Evolutionary conservation across 1,140 invertebrate genomes (phyloP).

Genomic region (Solenopsis invicta): DNA sequence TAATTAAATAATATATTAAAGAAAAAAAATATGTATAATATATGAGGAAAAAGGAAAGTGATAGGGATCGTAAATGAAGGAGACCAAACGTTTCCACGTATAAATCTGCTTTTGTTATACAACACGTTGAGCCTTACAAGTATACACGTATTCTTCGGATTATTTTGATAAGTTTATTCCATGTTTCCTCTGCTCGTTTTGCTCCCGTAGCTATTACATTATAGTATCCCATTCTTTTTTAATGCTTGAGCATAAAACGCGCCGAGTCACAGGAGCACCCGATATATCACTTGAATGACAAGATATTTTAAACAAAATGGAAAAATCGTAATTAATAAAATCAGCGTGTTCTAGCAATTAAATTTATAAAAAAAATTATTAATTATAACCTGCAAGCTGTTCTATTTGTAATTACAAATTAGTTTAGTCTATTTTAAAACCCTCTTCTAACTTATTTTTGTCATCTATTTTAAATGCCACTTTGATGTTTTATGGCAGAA

Average conservation of each 20-base stretch:
- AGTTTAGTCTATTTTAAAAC: too few species aligned
- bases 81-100: constrained; percentile 75
- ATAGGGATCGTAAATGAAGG: constrained; percentile 62
- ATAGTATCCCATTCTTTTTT: constrained; percentile 11
- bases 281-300: constrained; percentile 28
- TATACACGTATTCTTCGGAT: constrained; percentile 82
- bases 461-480: background rate
- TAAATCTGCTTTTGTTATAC: constrained; percentile 86
- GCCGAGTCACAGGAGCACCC: constrained; percentile 35
- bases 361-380: background rate
- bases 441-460: background rate
- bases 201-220: background rate
- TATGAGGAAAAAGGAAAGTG: background rate
- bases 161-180: constrained; percentile 74
- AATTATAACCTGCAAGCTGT: constrained; percentile 7
- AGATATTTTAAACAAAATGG: constrained; percentile 18
- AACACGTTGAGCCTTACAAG: constrained; percentile 84
- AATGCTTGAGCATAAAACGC: constrained; percentile 54
- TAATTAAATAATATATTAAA: too few species aligned
- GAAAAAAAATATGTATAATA: too few species aligned
- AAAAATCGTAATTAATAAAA: constrained; percentile 20
- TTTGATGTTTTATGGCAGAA: constrained; percentile 29
- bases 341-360: background rate
- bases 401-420: background rate
- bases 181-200: constrained; percentile 39